Conservation (phyloP, 1,140 invertebrate genomes). For the Acromyrmex echinatior region DNA sequence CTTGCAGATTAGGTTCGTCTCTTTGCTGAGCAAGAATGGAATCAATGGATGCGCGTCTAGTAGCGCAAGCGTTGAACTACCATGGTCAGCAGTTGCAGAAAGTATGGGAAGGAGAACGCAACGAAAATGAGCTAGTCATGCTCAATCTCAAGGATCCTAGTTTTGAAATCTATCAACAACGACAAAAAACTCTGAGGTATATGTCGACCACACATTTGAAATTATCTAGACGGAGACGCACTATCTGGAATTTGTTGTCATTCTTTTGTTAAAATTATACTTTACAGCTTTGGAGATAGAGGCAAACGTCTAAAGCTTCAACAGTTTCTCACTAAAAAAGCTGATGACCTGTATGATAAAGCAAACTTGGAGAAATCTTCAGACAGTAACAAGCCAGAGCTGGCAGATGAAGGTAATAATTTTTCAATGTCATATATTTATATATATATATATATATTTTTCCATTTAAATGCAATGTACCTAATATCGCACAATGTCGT, state of each 20-base stretch:
- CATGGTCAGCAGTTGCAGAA: slow-evolving; percentile 95
- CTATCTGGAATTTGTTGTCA: neutral
- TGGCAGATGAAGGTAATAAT: slow-evolving; percentile 84
- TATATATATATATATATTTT: too few species aligned
- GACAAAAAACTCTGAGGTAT: slow-evolving; percentile 90
- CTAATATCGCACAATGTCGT: slow-evolving; percentile 16
- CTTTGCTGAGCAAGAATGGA: slow-evolving; percentile 78
- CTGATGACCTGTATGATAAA: slow-evolving; percentile 90
- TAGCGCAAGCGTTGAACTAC: slow-evolving; percentile 92
- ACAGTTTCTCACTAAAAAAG: slow-evolving; percentile 94
- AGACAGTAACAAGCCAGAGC: slow-evolving; percentile 81
- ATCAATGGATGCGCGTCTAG: slow-evolving; percentile 89
- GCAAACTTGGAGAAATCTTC: slow-evolving; percentile 86
- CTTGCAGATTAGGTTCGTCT: slow-evolving; percentile 82
- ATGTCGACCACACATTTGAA: neutral
- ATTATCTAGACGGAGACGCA: neutral
- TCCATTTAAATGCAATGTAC: neutral
- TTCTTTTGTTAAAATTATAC: neutral
- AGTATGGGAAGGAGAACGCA: slow-evolving; percentile 93
- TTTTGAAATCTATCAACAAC: slow-evolving; percentile 92
- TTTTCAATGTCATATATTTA: too few species aligned
- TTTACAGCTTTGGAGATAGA: slow-evolving; percentile 91
- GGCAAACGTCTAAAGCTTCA: slow-evolving; percentile 93
- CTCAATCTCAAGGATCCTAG: slow-evolving; percentile 90
- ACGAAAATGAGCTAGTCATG: slow-evolving; percentile 90